Evolutionary conservation across 2,888 invertebrate species (phyloP).

Genomic region (Sarcophaga caerulescens): DNA sequence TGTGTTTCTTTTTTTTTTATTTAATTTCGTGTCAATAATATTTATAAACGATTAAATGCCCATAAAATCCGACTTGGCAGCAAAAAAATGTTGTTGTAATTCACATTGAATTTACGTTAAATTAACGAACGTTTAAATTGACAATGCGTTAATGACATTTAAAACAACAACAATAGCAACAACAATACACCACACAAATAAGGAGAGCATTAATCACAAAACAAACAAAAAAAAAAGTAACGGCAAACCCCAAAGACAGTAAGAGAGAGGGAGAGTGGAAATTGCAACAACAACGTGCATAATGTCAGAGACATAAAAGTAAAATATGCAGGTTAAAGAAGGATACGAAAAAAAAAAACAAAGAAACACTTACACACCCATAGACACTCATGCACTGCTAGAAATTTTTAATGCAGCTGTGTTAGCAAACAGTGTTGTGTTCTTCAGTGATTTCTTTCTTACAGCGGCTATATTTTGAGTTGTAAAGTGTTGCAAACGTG

Average conservation of each 20-base stretch:
- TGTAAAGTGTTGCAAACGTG: too few relatives aligned
- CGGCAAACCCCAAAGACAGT: conserved; percentile 16
- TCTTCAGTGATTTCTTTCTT: too few relatives aligned
- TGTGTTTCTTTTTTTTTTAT: conserved; percentile 17
- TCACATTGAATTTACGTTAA: conserved; percentile 67
- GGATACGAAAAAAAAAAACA: conserved; percentile 23
- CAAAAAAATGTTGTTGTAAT: conserved; percentile 62
- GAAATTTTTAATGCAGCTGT: too few relatives aligned
- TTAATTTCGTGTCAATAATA: conserved; percentile 62
- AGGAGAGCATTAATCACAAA: conserved; percentile 19
- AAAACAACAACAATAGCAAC: conserved; percentile 38
- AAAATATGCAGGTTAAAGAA: conserved; percentile 35
- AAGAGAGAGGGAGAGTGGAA: conserved; percentile 4
- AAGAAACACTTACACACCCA: conserved; percentile 30
- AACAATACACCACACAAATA: conserved; percentile 18
- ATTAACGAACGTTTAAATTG: conserved; percentile 68
- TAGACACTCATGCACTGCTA: background rate
- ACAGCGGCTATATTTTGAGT: too few relatives aligned
- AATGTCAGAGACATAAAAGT: conserved; percentile 8
- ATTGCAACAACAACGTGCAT: background rate
- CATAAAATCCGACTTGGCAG: conserved; percentile 63
- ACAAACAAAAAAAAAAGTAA: conserved; percentile 18
- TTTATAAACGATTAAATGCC: conserved; percentile 68
- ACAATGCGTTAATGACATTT: conserved; percentile 69
- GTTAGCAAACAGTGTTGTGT: too few relatives aligned